Evolutionary conservation across 2,888 invertebrate species (phyloP), one percentile per base, ranked within the genome.

Genomic region (Tridacna crocea): DNA sequence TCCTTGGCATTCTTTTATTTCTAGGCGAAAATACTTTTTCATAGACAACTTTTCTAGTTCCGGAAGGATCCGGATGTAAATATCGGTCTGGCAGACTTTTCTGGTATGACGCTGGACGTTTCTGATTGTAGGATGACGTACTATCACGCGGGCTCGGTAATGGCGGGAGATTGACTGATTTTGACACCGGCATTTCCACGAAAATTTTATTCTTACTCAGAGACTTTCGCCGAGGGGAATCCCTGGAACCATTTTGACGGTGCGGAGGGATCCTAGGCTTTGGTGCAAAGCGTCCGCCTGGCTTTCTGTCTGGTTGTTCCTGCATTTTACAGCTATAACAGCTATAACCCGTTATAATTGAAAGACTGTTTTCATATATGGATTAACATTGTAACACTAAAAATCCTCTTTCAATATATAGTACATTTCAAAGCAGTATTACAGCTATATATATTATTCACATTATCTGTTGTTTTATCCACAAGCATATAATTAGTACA

Each of bases 121-220:
- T 47, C 11, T 70, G 51, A 11, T 36, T 51, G 63, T 75, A 82
- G 13, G 77, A 77, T 15, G 77, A 78, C 65, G 75, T 80, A 65
- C 68, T 75, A 51, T 82, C 78, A 24, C 66, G 58, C 13, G 77
- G 77, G n/a, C n/a, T 70, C 13, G 22, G 70, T 10, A 70, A 51
- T 12, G 70, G 70, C 0, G 70, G 70, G 12, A 48, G 26, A 51
- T 70, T 70, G 22, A 70, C 70, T 3, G 70, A 70, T n/a, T 70
- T 70, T 10, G 70, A 70, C 48, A 51, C 36, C 22, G 73, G 73
- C 36, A 60, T 60, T 17, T 60, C 73, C 17, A 85, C 22, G 60
- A 72, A 82, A 66, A 78, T 85, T 60, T 75, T 82, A 26, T 80
- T 77, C 46, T 83, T 83, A 27, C 65, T 72, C 17, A 80, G 47